These are phyloP conservation scores for Drosophila conformis DNA, from an alignment of 2,888 invertebrate genomes.

Conservation along the genomic window DNA sequence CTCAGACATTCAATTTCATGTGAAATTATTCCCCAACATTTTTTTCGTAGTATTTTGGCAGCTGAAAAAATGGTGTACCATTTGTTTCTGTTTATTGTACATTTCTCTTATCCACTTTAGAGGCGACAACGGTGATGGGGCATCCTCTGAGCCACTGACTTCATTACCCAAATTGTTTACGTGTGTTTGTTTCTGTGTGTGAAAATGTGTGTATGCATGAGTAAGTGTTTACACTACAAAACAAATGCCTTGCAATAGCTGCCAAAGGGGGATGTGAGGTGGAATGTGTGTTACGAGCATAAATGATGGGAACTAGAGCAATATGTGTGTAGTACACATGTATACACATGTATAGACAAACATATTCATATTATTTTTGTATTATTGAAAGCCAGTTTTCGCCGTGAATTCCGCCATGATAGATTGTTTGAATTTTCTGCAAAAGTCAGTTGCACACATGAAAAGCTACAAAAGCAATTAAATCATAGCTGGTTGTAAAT, in stretches of 20 bases:
- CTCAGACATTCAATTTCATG: conserved; percentile 73
- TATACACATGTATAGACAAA: background rate
- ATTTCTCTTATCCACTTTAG: conserved; percentile 66
- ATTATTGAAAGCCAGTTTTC: conserved; percentile 62
- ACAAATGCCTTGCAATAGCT: conserved; percentile 59
- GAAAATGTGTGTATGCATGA: conserved; percentile 43
- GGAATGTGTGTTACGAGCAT: conserved; percentile 34
- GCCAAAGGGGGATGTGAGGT: conserved; percentile 9
- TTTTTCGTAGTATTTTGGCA: conserved; percentile 22
- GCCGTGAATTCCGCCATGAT: conserved; percentile 30
- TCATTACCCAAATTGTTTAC: conserved; percentile 68
- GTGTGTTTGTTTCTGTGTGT: conserved; percentile 38
- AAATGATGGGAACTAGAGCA: conserved; percentile 44
- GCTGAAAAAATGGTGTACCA: conserved; percentile 57
- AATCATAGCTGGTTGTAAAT: background rate
- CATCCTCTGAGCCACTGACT: conserved; percentile 62
- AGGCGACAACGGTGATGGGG: conserved; percentile 45
- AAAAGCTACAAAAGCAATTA: conserved; percentile 5
- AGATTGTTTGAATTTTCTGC: conserved; percentile 17
- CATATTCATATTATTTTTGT: conserved; percentile 39
- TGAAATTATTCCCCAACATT: conserved; percentile 67
- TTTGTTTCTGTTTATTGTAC: conserved; percentile 71
- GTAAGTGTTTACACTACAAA: conserved; percentile 61
- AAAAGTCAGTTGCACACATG: conserved; percentile 14
- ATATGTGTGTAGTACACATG: conserved; percentile 5